Base-by-base conservation (phyloP, 1,140 invertebrate genomes). In the Rhynchophorus ferrugineus region DNA sequence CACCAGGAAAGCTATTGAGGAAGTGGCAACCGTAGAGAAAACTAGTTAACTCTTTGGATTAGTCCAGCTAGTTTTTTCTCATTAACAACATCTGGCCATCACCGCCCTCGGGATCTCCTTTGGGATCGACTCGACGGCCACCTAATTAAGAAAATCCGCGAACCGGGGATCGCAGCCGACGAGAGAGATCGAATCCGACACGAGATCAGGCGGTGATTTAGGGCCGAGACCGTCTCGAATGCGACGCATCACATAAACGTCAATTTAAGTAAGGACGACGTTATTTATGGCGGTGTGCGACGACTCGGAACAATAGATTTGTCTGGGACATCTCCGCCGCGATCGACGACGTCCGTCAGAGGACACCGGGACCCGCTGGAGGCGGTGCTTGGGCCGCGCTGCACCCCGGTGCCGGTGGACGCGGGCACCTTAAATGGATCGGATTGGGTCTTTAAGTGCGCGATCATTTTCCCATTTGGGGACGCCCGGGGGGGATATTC, bases 301-400 rank as follows among this genome's bases (percentile, higher is more conserved):
- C 48, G 48, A 59, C 44, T 64, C 20, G 56, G 62, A 67, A 65
- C 63, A 67, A 67, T 67, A 66, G 64, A 66, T 66, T 66, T 66
- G 64, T 67, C 56, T 41, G 35, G 35, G 56, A 63, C 57, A 59
- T 60, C 59, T 52, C 54, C 57, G 47, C 57, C 51, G 39, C 43
- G 43, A 53, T 45, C 43, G 44, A 53, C 50, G 17, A 29, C 24
- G 53, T 62, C 58, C 61, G 55, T 62, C 62, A 61, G 42, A 46
- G 48, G 8, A 38, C 18, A 16, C 11, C 19, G n/a, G 39, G 19
- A n/a, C n/a, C n/a, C n/a, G n/a, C 39, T 8, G 18, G 7, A 42
- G 17, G 14, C 2, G n/a, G 3, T 3, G 24, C 24, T 29, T 29
- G 24, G 24, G 5, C 11, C 24, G 24, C 5, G 24, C n/a, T 29